Conservation (phyloP, 2,113 vertebrate genomes). For the Malurus cyaneus region DNA sequence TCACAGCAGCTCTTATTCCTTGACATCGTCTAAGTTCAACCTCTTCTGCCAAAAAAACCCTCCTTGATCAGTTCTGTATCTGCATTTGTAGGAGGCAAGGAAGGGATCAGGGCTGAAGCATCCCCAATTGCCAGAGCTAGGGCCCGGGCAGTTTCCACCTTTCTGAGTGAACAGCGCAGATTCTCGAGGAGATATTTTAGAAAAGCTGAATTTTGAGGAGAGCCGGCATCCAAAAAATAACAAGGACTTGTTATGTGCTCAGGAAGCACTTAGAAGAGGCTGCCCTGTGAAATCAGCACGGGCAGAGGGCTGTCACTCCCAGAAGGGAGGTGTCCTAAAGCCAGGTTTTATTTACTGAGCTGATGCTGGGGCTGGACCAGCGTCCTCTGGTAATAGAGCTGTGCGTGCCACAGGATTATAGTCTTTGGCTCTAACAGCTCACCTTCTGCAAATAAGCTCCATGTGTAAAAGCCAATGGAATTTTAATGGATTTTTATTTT, state of each 20-base stretch:
- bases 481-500: slow-evolving; percentile 25
- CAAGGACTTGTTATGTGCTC: not conserved
- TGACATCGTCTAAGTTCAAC: not conserved
- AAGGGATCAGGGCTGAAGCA: not conserved
- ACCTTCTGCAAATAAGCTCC: not conserved
- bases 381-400: not conserved
- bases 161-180: not conserved
- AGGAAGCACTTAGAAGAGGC: not conserved
- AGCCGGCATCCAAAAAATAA: not conserved
- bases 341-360: not conserved
- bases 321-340: not conserved
- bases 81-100: not conserved
- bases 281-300: not conserved
- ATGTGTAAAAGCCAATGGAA: not conserved
- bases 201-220: not conserved
- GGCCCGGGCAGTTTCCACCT: not conserved
- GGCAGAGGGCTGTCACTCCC: not conserved
- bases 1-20: not conserved
- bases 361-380: not conserved
- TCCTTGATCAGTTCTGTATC: not conserved
- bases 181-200: not conserved
- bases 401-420: not conserved
- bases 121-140: not conserved
- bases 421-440: not conserved
- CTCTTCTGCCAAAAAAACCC: fast-evolving